Conservation (phyloP, 2,113 vertebrate genomes). For the Dicentrarchus labrax region DNA sequence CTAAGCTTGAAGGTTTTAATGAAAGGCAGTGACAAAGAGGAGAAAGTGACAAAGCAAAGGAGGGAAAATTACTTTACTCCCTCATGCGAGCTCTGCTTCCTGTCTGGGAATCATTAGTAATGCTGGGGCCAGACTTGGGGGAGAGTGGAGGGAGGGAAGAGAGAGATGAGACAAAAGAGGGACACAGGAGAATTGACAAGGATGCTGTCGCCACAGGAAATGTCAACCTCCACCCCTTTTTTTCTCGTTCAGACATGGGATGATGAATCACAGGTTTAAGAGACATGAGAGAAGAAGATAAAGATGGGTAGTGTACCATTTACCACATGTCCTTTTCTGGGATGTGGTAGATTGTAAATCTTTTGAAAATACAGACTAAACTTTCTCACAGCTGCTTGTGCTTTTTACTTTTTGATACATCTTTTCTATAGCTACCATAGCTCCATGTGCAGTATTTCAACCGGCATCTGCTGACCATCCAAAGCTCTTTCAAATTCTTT, state of each 20-base stretch:
- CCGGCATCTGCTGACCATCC: constrained; percentile 10
- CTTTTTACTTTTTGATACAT: constrained; percentile 3
- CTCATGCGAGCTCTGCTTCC: constrained; percentile 69
- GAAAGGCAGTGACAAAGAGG: constrained; percentile 31
- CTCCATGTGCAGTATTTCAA: not conserved
- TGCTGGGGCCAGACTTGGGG: constrained; percentile 55
- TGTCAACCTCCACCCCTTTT: constrained; percentile 49
- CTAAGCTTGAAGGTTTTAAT: constrained; percentile 19
- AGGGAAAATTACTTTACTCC: constrained; percentile 55
- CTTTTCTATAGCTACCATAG: not conserved
- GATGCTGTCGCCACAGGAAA: constrained; percentile 65
- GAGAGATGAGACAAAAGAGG: constrained; percentile 57
- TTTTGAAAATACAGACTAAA: constrained; percentile 21
- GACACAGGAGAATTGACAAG: constrained; percentile 55
- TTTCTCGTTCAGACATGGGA: constrained; percentile 26
- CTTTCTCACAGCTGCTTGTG: constrained; percentile 2
- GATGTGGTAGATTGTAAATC: constrained; percentile 23
- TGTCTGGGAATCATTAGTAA: constrained; percentile 81
- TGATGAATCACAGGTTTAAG: constrained; percentile 62
- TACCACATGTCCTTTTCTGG: constrained; percentile 23
- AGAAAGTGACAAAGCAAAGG: constrained; percentile 60
- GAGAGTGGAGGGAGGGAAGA: constrained; percentile 16
- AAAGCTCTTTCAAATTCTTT: not conserved
- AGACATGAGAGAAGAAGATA: constrained; percentile 21
- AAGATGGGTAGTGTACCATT: not conserved